Percentiles rank a stretch among this genome's conserved stretches.
Evolutionary conservation across 2,888 invertebrate species (phyloP).

Genomic region (Alloplasta piceator): DNA sequence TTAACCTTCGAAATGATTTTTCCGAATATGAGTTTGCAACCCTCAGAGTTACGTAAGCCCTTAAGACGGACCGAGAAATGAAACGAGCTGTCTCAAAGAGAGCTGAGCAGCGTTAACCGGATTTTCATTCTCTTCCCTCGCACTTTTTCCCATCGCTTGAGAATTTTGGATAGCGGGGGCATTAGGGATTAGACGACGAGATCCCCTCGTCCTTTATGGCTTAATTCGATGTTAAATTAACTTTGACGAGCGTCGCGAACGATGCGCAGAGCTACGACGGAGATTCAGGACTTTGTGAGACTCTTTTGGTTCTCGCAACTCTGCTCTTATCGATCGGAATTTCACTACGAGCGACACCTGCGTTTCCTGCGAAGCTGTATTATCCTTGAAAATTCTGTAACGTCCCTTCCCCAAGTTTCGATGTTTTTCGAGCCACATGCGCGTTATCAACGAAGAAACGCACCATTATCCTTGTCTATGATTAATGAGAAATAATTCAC

Average conservation of each 20-base stretch:
- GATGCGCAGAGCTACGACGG: not conserved
- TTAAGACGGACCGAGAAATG: slow-evolving; percentile 25
- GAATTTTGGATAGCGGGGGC: slow-evolving; percentile 39
- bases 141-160: not conserved
- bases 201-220: slow-evolving; percentile 50
- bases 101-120: slow-evolving; percentile 75
- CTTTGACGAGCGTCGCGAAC: slow-evolving; percentile 67
- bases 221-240: slow-evolving; percentile 79
- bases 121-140: slow-evolving; percentile 68
- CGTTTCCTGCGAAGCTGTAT: not conserved
- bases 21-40: no score
- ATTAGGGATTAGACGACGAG: slow-evolving; percentile 54
- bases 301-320: slow-evolving; percentile 16
- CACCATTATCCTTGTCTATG: no score
- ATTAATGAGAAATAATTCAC: no score
- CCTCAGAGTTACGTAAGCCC: slow-evolving; percentile 1
- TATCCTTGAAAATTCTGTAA: not conserved
- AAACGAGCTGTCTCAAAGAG: slow-evolving; percentile 34
- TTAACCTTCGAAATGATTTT: no score
- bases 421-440: no score
- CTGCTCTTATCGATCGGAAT: slow-evolving; percentile 46
- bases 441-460: no score
- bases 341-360: slow-evolving; percentile 32
- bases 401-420: not conserved
- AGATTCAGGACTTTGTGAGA: slow-evolving; percentile 1